Evolutionary conservation across 1,140 invertebrate species (phyloP).

Genomic region (Maconellicoccus hirsutus): DNA sequence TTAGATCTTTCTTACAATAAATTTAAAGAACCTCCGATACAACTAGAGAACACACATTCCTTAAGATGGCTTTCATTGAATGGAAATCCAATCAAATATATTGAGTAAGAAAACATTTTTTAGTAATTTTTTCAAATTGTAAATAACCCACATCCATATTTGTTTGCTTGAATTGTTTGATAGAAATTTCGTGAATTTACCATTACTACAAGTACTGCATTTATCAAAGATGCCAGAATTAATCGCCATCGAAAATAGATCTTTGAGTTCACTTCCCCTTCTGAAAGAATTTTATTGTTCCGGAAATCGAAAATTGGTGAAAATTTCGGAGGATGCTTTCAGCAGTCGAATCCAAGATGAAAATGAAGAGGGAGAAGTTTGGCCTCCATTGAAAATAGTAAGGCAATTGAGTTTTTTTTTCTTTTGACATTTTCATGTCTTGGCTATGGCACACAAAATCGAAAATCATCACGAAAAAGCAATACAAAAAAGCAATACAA

Average conservation of each 20-base stretch:
- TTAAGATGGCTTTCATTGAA: conserved; percentile 50
- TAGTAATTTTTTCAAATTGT: no score
- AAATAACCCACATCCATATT: no score
- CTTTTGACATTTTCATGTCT: not conserved
- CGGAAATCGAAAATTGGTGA: conserved; percentile 44
- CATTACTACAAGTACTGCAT: conserved; percentile 46
- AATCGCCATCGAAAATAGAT: conserved; percentile 40
- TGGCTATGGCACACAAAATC: no score
- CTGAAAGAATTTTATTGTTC: conserved; percentile 42
- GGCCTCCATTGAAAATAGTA: conserved; percentile 48
- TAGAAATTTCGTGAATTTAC: conserved; percentile 48
- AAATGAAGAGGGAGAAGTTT: conserved; percentile 35
- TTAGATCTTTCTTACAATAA: conserved; percentile 55
- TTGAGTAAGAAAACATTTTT: no score
- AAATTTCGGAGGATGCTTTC: conserved; percentile 43
- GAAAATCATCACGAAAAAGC: no score
- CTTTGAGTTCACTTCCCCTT: conserved; percentile 40
- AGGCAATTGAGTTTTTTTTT: conserved; percentile 25
- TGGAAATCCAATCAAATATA: conserved; percentile 48
- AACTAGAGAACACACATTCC: conserved; percentile 44
- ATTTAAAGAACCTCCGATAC: conserved; percentile 45
- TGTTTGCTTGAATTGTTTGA: no score
- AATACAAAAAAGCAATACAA: no score
- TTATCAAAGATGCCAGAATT: conserved; percentile 50
- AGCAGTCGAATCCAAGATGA: conserved; percentile 37